Evolutionary conservation across 2,888 invertebrate genomes (phyloP), one percentile per base, ranked within the genome.

Genomic region (Chalcis sispes): DNA sequence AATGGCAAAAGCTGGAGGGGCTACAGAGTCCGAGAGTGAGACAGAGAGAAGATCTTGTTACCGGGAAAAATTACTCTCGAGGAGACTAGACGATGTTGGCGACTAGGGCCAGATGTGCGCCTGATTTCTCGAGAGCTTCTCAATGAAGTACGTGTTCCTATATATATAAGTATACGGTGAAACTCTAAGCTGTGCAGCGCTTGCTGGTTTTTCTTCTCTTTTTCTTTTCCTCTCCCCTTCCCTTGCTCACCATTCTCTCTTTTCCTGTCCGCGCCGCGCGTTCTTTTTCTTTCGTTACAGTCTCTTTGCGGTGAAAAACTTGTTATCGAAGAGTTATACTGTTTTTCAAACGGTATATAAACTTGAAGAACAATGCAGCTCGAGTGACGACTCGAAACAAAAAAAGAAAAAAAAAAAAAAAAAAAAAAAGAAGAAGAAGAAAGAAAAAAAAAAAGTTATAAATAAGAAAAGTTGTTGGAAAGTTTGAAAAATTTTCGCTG

Each of bases 121-220:
- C 66, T 75, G 78, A 78, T 78, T 78, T 78, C 75, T 78, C 78
- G 70, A 78, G 78, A 78, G 78, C 78, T 70, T 70, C 72, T 67
- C 74, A 74, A 77, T 77, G 71, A 77, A 77, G 73, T 67, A 20
- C n/a, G n/a, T n/a, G n/a, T n/a, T n/a, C n/a, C n/a, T n/a, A n/a
- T n/a, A n/a, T n/a, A n/a, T n/a, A n/a, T n/a, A n/a, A n/a, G n/a
- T 56, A 36, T 54, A 40, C 62, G 72, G 15, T 76, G 67, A 72
- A 76, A 76, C 58, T 76, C 76, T 76, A 76, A 72, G 76, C 76
- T 69, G 48, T 20, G 46, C 42, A 10, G 8, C 40, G 54, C 64
- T 40, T 46, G n/a, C 48, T 46, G 36, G 52, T 15, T 42, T 52
- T 42, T 56, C 36, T 5, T 15, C 42, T 18, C 56, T 46, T 29